Evolutionary conservation across 2,113 vertebrate genomes (phyloP), one percentile per base, ranked within the genome.

Genomic region (Pollimyrus isidori): DNA sequence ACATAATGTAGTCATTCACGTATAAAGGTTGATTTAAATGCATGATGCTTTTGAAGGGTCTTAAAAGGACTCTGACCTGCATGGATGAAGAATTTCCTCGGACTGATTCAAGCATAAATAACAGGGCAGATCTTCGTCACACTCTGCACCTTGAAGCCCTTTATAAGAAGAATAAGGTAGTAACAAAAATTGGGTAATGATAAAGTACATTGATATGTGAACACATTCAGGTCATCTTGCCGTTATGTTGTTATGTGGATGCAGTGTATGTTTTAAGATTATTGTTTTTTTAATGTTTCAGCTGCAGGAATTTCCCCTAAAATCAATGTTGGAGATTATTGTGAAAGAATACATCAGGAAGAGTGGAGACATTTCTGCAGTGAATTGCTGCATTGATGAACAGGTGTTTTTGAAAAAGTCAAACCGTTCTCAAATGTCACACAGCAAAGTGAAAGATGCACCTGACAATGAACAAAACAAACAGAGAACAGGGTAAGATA

Each of bases 21-120:
- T 11, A 15, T 80, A 6, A 80, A 42, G 45, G 21, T 42, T 83
- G 9, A 83, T 48, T 23, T 39, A 1, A 46, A 84, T 88, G 15
- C 4, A 19, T 69, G 35, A 49, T 42, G 9, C 69, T 86, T 90
- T 35, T 19, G 13, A 94, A 98, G 98, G 97, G 98, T 46, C 95
- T 99, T 23, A 98, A 96, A 94, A 97, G 95, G 94, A 98, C 98
- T 0, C 96, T 96, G 21, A 92, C 91, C 48, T 96, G 94, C 90
- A 97, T 99, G 97, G 98, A 99, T 35, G 95, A 92, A 89, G 98
- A 99, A 85, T 95, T 95, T 88, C 98, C 98, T 2, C 97, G 98
- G 87, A 96, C 97, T 5, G 92, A 92, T 0, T 93, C 94, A 76
- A 99, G 98, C 91, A 97, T 99, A 91, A 98, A 95, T 89, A 99